Percentiles rank a stretch among this genome's conserved stretches.
phyloP scores from a whole-genome alignment of 2,888 invertebrate species.

The Quadroppia sp. region DNA sequence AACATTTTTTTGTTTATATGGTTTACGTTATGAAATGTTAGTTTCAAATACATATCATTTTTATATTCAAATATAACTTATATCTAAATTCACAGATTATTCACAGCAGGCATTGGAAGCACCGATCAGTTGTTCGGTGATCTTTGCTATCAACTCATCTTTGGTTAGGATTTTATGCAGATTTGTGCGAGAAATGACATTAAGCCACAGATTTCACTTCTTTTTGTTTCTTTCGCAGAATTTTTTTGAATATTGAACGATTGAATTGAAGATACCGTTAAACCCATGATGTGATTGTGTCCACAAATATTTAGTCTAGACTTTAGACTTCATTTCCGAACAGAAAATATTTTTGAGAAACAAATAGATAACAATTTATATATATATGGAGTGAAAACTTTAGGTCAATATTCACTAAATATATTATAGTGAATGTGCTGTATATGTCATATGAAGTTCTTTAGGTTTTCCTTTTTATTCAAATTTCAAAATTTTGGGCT shows the following conservation, averaged over 20 bases:
- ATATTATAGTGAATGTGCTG: no score
- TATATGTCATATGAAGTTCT: no score
- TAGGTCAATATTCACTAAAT: no score
- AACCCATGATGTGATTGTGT: conserved; percentile 15
- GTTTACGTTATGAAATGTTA: neutral
- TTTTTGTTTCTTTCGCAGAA: neutral
- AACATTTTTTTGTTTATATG: neutral
- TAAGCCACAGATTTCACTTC: neutral
- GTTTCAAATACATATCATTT: neutral
- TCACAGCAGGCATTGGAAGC: neutral
- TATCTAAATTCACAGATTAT: neutral
- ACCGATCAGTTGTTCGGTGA: neutral
- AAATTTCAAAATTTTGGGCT: no score
- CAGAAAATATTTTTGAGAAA: no score
- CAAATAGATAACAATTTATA: no score
- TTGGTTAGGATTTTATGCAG: neutral
- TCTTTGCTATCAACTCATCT: neutral
- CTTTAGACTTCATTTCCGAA: neutral
- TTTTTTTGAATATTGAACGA: neutral
- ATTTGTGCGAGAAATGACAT: neutral
- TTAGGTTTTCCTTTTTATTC: no score
- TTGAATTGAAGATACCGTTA: conserved; percentile 4
- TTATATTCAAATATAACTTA: neutral
- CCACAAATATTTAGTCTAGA: neutral
- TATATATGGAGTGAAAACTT: no score